These are phyloP conservation scores for Dendrolimus kikuchii DNA, from an alignment of 1,140 invertebrate genomes.

Conservation along the genomic window DNA sequence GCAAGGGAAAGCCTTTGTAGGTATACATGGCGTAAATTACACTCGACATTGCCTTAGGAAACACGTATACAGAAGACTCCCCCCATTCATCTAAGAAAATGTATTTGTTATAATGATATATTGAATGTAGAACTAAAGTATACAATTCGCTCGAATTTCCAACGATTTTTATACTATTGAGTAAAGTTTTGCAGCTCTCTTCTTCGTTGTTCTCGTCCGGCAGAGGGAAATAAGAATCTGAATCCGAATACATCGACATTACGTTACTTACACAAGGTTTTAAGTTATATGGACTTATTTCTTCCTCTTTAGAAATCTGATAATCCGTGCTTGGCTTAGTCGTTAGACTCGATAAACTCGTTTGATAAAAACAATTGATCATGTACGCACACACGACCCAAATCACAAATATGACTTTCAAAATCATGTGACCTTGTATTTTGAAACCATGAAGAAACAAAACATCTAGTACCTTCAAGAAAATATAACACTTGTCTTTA, in stretches of 20 bases:
- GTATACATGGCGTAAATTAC: constrained; percentile 34
- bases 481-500: constrained; percentile 23
- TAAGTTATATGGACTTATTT: constrained; percentile 21
- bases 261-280: constrained; percentile 27
- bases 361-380: constrained; percentile 35
- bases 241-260: constrained; percentile 7
- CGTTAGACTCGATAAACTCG: constrained; percentile 30
- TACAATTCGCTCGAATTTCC: constrained; percentile 17
- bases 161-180: constrained; percentile 29
- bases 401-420: constrained; percentile 16
- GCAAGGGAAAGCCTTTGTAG: constrained; percentile 44
- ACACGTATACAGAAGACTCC: constrained; percentile 17
- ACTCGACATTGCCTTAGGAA: constrained; percentile 24
- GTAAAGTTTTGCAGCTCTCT: constrained; percentile 17
- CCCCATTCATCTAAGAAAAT: constrained; percentile 27
- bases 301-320: constrained; percentile 24
- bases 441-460: constrained; percentile 7
- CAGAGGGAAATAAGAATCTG: too few species aligned
- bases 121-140: constrained; percentile 18
- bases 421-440: not conserved
- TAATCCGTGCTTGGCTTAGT: constrained; percentile 25
- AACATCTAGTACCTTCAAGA: constrained; percentile 14
- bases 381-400: constrained; percentile 45
- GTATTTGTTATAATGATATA: constrained; percentile 28
- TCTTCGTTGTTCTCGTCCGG: too few species aligned